Evolutionary conservation across 2,888 invertebrate species (phyloP), one percentile per base, ranked within the genome.

Genomic region (Phoenoteleia sp.): DNA sequence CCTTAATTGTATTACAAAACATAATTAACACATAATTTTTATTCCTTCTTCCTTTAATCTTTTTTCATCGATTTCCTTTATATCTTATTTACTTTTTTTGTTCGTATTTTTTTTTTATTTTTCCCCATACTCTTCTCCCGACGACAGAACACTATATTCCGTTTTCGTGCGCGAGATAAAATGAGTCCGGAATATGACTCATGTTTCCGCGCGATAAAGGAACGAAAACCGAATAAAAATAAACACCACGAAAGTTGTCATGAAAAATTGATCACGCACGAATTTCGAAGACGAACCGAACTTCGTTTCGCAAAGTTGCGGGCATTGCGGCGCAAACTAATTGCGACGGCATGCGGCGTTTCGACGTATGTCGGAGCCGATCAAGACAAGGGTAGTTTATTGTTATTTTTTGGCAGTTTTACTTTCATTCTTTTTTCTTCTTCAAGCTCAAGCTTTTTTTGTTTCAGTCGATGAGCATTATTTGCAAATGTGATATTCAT

Each of bases 181-280:
- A 64, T 71, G 71, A 64, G 71, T 62, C 52, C 11, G 49, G 74
- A 52, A 67, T 66, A 49, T 60, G 81, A 67, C 56, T 74, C 75
- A 64, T 42, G 69, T 76, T 81, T 75, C 69, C 60, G 19, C 19
- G 42, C 45, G 69, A 60, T 69, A 54, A 81, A 81, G 62, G 66
- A 81, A 75, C 60, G 69, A 67, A 64, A 60, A 75, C 64, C 58
- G 49, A 66, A 72, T 52, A 67, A 69, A 81, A 81, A 67, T 75
- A 75, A 81, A 81, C 29, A 54, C 45, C 39, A 11, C 62, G 29
- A 56, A 56, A 58, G 64, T 54, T 56, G 66, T 81, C 74, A 52
- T 69, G 81, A 74, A 75, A 81, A 81, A 81, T 81, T 81, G 75
- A 81, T 81, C 74, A 54, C 54, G 45, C 74, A 49, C 60, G 25